Percentiles rank a stretch among this genome's conserved stretches.
Conservation (phyloP, 2,888 invertebrate species). For the Autographa pulchrina region DNA sequence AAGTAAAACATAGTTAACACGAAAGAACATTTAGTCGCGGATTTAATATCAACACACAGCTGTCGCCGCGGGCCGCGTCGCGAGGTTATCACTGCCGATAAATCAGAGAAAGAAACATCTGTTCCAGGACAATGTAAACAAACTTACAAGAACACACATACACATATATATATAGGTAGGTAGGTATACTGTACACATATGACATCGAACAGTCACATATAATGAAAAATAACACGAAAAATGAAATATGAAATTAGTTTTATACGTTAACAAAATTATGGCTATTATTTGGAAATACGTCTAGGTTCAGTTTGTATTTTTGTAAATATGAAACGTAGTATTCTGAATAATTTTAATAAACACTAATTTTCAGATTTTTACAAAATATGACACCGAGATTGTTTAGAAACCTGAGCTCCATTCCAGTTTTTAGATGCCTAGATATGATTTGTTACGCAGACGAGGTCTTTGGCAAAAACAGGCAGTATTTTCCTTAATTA, state of each 20-base stretch:
- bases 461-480: too few species aligned
- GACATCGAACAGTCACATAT: neutral
- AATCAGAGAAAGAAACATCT: constrained; percentile 8
- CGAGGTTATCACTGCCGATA: neutral
- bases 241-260: neutral
- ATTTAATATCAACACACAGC: neutral
- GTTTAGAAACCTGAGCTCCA: too few species aligned
- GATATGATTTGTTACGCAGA: too few species aligned
- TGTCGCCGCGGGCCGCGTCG: neutral
- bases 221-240: neutral
- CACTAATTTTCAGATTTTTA: too few species aligned
- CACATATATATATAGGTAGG: neutral
- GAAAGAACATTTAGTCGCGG: neutral
- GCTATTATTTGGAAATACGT: too few species aligned
- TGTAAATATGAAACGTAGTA: too few species aligned
- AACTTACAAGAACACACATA: neutral
- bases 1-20: neutral
- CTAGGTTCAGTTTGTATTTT: too few species aligned
- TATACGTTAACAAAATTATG: neutral
- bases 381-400: too few species aligned
- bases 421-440: too few species aligned
- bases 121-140: neutral
- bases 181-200: neutral
- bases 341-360: too few species aligned
- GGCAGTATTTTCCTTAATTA: too few species aligned